These are phyloP conservation scores for Tenodera sinensis DNA, from an alignment of 2,888 invertebrate genomes.

Conservation along the genomic window DNA sequence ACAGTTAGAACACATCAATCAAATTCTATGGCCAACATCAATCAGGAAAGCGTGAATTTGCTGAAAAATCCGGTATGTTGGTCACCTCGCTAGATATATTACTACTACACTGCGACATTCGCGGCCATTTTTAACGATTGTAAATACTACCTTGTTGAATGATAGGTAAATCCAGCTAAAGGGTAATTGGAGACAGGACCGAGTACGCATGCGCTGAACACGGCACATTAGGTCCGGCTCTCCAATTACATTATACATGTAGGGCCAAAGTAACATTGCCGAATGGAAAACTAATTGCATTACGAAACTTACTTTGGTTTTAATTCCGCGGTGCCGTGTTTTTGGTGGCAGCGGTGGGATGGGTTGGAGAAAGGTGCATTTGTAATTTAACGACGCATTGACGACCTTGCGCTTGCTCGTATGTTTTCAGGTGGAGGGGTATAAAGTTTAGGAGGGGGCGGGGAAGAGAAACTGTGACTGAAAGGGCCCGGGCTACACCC, in stretches of 20 bases:
- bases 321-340: background rate
- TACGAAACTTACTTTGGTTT: conserved; percentile 2
- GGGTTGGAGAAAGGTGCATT: background rate
- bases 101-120: background rate
- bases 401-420: background rate
- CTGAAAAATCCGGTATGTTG: background rate
- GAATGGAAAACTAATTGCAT: conserved; percentile 8
- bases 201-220: background rate
- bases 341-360: background rate
- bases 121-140: background rate
- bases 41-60: background rate
- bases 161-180: background rate
- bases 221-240: background rate
- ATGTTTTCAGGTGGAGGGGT: background rate
- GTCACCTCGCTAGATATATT: background rate
- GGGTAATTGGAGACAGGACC: background rate
- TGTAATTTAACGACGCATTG: conserved; percentile 9
- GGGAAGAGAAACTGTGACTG: background rate
- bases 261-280: background rate
- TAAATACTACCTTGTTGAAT: background rate
- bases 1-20: background rate
- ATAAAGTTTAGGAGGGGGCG: background rate
- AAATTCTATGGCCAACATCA: background rate
- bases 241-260: conserved; percentile 11
- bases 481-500: background rate